phyloP scores from a whole-genome alignment of 2,113 vertebrate genomes.

The Empidonax traillii region DNA sequence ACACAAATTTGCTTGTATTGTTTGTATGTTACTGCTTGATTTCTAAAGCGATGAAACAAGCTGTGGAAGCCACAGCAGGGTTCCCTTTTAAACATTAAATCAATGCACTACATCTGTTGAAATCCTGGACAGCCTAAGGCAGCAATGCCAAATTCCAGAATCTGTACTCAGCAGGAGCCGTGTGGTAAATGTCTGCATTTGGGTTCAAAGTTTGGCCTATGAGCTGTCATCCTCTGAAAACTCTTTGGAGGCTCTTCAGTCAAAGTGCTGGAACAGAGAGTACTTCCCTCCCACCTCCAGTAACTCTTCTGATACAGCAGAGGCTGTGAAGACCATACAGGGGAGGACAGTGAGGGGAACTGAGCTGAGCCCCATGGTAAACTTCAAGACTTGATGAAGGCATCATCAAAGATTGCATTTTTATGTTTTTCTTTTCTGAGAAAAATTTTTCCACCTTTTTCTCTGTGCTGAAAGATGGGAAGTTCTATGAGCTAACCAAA shows the following conservation, averaged over 20 bases:
- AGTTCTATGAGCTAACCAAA: neutral
- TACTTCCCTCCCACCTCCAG: neutral
- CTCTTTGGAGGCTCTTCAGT: conserved; percentile 20
- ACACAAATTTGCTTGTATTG: conserved; percentile 61
- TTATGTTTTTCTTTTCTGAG: neutral
- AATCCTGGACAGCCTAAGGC: conserved; percentile 59
- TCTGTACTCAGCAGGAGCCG: conserved; percentile 31
- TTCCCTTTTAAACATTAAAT: conserved; percentile 60
- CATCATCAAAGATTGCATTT: neutral
- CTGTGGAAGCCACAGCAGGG: conserved; percentile 65
- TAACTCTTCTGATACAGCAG: neutral
- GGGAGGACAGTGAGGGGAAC: neutral
- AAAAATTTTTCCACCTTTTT: neutral
- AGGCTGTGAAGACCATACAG: neutral
- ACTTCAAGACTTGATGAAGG: neutral
- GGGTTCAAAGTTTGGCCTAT: conserved; percentile 37
- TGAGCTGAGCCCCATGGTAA: accelerated
- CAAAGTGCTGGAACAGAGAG: neutral
- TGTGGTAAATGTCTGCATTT: conserved; percentile 14
- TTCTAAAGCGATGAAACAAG: conserved; percentile 61
- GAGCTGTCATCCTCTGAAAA: conserved; percentile 11
- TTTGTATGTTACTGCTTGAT: conserved; percentile 59
- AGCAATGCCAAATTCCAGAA: conserved; percentile 57
- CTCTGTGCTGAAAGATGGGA: neutral
- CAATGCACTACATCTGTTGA: conserved; percentile 63